phyloP scores from a whole-genome alignment of 2,113 vertebrate genomes.

The Apus apus region DNA sequence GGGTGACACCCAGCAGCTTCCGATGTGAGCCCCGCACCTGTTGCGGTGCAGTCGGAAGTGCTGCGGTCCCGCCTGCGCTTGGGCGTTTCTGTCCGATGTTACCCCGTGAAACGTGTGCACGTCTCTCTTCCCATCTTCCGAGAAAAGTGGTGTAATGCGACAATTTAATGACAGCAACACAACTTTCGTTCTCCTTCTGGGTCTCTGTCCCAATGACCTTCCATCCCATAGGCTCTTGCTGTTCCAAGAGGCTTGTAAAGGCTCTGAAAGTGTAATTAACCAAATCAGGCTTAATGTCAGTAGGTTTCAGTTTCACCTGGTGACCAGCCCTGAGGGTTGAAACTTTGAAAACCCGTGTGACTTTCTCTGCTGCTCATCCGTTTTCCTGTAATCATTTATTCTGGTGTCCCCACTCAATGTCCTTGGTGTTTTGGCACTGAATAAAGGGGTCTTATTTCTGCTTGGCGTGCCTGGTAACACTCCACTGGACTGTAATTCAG shows the following conservation, averaged over 20 bases:
- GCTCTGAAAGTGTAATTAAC: too few relatives aligned
- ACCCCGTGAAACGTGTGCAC: accelerated
- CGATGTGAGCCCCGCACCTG: not conserved
- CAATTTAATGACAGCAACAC: accelerated
- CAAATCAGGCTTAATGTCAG: not conserved
- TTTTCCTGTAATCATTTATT: not conserved
- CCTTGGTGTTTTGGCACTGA: not conserved
- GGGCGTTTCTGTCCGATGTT: accelerated
- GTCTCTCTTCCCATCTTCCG: accelerated
- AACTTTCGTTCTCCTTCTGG: not conserved
- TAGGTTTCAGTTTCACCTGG: accelerated
- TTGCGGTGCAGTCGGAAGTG: accelerated
- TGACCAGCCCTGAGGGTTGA: accelerated
- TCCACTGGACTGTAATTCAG: not conserved
- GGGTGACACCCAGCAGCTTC: not conserved
- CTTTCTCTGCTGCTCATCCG: not conserved
- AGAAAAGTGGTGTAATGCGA: accelerated
- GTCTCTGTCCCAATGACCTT: not conserved
- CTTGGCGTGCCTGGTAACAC: accelerated
- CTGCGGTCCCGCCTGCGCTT: not conserved
- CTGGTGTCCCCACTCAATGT: not conserved
- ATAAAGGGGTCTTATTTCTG: not conserved
- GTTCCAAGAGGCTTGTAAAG: not conserved
- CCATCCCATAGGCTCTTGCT: accelerated
- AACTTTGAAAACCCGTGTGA: not conserved